Conservation (phyloP, 2,797 vertebrate genomes). For the Enteromius mattozi region DNA sequence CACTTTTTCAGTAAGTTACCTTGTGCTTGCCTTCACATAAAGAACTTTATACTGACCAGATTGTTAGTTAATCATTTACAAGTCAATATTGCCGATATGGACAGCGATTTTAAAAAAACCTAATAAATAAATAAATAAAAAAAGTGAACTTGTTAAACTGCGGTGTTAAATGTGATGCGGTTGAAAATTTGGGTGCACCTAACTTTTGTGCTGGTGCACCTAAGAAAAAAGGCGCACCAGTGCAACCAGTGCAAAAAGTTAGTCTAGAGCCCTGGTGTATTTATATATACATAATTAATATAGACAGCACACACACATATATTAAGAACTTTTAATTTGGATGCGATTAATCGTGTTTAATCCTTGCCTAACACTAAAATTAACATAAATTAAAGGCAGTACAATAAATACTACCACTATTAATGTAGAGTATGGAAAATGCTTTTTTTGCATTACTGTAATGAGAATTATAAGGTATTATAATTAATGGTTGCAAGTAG, state of each 20-base stretch:
- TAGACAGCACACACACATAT: background rate
- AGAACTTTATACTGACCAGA: background rate
- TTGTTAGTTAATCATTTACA: slow-evolving; percentile 1
- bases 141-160: too few species aligned
- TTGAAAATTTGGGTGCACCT: too few species aligned
- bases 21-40: slow-evolving; percentile 7
- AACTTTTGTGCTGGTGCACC: too few species aligned
- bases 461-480: background rate
- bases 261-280: background rate
- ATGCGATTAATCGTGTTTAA: background rate
- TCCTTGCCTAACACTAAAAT: background rate
- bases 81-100: background rate
- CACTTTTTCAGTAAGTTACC: background rate
- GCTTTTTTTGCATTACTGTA: background rate
- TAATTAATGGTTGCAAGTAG: background rate
- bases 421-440: background rate
- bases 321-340: background rate
- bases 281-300: background rate
- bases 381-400: background rate
- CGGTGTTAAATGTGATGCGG: too few species aligned
- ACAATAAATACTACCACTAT: background rate
- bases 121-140: too few species aligned
- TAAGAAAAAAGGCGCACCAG: too few species aligned
- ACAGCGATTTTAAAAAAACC: too few species aligned
- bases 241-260: too few species aligned